Evolutionary conservation across 2,888 invertebrate genomes (phyloP).

Genomic region (Dasysyrphus tricinctus): DNA sequence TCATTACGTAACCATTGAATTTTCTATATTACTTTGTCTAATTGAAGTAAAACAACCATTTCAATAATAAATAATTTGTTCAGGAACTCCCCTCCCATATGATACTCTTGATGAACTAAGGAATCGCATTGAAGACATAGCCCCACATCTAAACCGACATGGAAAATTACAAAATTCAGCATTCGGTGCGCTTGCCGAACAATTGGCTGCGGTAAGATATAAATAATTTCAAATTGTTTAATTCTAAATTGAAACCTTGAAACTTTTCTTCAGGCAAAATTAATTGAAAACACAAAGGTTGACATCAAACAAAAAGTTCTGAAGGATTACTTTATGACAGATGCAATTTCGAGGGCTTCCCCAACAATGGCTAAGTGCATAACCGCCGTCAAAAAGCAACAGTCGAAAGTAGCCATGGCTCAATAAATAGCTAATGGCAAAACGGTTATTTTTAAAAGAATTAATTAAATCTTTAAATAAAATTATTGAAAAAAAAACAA

Average conservation of each 20-base stretch:
- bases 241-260: neutral
- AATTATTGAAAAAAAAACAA: slow-evolving; percentile 16
- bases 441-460: slow-evolving; percentile 14
- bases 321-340: slow-evolving; percentile 97
- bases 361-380: slow-evolving; percentile 99
- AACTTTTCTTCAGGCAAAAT: slow-evolving; percentile 81
- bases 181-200: slow-evolving; percentile 91
- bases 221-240: neutral
- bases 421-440: slow-evolving; percentile 29
- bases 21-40: no score
- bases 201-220: slow-evolving; percentile 86
- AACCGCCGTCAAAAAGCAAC: slow-evolving; percentile 91
- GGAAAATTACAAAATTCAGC: slow-evolving; percentile 93
- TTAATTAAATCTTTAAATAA: slow-evolving; percentile 13
- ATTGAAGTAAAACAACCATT: neutral
- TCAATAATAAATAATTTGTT: neutral
- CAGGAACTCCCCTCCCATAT: slow-evolving; percentile 90
- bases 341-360: slow-evolving; percentile 97
- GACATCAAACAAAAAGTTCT: slow-evolving; percentile 90
- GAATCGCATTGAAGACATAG: slow-evolving; percentile 91
- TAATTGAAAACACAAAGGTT: slow-evolving; percentile 85
- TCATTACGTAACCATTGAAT: no score
- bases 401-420: slow-evolving; percentile 70
- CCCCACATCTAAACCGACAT: slow-evolving; percentile 94
- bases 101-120: slow-evolving; percentile 93